Evolutionary conservation across 2,797 vertebrate genomes (phyloP).

Genomic region (Coendou prehensilis): DNA sequence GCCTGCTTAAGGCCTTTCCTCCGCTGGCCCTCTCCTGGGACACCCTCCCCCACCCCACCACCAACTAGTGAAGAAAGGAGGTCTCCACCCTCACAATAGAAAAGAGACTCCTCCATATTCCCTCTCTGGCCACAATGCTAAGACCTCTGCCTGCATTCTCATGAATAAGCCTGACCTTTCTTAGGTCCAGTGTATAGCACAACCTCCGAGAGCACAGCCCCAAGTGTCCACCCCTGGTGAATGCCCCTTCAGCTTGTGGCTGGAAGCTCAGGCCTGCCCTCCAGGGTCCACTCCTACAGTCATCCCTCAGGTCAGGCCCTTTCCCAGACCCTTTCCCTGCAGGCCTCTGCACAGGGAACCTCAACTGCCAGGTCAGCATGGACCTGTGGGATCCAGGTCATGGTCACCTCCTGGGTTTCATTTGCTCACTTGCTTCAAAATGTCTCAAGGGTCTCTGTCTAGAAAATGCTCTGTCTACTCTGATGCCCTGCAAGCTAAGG

Average conservation of each 20-base stretch:
- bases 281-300: background rate
- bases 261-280: background rate
- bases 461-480: background rate
- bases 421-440: background rate
- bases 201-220: background rate
- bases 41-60: accelerated
- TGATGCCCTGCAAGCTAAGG: background rate
- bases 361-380: accelerated
- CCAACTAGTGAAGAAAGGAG: background rate
- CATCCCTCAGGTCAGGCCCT: accelerated
- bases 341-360: background rate
- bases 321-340: background rate
- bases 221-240: background rate
- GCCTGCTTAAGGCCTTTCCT: background rate
- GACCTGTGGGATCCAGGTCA: background rate
- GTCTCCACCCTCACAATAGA: background rate
- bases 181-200: background rate
- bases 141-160: background rate
- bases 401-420: background rate
- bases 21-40: background rate
- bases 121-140: background rate
- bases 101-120: background rate
- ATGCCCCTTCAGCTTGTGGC: background rate
- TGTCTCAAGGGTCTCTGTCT: background rate
- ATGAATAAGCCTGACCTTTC: background rate